Conservation (phyloP, 2,797 vertebrate genomes). For the Malurus leucopterus region DNA sequence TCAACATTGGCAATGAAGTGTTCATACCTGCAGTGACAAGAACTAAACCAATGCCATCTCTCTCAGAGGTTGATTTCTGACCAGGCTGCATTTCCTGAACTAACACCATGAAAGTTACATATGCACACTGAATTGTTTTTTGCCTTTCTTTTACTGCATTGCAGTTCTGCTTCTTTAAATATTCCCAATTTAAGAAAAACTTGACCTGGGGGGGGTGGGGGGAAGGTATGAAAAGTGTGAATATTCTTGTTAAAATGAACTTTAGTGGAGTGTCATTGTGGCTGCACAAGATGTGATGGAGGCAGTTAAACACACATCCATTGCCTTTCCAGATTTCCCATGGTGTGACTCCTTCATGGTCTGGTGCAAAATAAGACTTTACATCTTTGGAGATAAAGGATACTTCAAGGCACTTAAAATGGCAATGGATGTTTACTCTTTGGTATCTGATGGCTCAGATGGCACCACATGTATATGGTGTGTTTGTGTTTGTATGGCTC, state of each 20-base stretch:
- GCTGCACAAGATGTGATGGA: background rate
- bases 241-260: background rate
- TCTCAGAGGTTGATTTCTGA: background rate
- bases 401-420: background rate
- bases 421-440: background rate
- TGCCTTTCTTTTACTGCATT: background rate
- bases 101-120: background rate
- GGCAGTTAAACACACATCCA: background rate
- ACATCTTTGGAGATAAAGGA: background rate
- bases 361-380: background rate
- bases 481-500: background rate
- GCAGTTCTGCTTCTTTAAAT: background rate
- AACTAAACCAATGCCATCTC: background rate
- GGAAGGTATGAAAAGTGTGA: background rate
- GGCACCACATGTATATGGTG: accelerated
- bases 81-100: background rate
- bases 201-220: background rate
- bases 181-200: background rate
- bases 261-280: background rate
- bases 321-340: background rate
- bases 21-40: background rate
- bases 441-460: background rate
- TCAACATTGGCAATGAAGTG: background rate
- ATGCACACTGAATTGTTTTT: background rate
- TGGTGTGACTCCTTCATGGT: background rate